phyloP scores from a whole-genome alignment of 2,797 vertebrate genomes.

The Tapirus indicus region DNA sequence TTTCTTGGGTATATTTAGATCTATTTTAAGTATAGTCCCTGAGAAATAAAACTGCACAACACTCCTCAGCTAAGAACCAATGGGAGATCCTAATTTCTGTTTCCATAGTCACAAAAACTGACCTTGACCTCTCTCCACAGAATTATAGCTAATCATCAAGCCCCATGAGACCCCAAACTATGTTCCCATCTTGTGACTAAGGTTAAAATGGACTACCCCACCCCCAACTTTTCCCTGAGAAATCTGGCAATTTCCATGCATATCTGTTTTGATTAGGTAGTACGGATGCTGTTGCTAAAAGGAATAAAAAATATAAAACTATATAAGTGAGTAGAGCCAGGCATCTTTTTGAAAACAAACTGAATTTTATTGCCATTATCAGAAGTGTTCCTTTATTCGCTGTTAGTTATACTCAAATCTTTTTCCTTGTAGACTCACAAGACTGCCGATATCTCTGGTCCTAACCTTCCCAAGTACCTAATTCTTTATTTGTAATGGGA shows the following conservation, averaged over 20 bases:
- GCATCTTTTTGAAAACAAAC: constrained; percentile 57
- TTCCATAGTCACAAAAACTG: constrained; percentile 73
- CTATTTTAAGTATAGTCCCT: constrained; percentile 76
- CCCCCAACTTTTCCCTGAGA: constrained; percentile 16
- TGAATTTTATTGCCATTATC: constrained; percentile 21
- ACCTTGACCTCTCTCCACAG: constrained; percentile 71
- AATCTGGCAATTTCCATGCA: constrained; percentile 47
- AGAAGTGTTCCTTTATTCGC: constrained; percentile 23
- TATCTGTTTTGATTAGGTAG: constrained; percentile 62
- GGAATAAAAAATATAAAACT: constrained; percentile 50
- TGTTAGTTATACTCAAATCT: constrained; percentile 16
- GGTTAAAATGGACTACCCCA: constrained; percentile 50
- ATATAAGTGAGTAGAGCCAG: constrained; percentile 44
- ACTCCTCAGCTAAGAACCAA: constrained; percentile 66
- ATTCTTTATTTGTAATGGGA: not conserved
- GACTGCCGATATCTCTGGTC: not conserved
- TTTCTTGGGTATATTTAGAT: constrained; percentile 58
- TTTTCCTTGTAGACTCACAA: constrained; percentile 47
- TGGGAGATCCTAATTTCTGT: constrained; percentile 47
- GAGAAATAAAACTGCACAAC: constrained; percentile 69
- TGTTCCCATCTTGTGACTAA: constrained; percentile 71
- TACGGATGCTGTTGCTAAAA: not conserved
- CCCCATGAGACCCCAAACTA: constrained; percentile 64
- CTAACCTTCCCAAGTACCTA: constrained; percentile 33
- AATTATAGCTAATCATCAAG: constrained; percentile 74